Percentiles rank a stretch among this genome's conserved stretches.
These are phyloP conservation scores for Hyla sarda DNA, from an alignment of 2,113 vertebrate species.

Conservation along the genomic window DNA sequence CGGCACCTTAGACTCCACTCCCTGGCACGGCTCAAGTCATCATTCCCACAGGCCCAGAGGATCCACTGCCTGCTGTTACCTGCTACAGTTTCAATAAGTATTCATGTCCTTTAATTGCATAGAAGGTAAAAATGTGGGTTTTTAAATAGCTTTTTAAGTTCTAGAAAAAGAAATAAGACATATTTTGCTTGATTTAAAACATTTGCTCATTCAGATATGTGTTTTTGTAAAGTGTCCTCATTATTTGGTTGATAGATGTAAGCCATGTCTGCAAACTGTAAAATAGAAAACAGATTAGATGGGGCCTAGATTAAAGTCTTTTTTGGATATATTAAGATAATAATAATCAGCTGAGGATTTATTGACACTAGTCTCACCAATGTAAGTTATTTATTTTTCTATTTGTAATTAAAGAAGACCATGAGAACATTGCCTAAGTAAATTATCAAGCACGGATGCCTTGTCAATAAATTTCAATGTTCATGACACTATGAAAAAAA, in stretches of 20 bases:
- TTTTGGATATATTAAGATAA: slow-evolving; percentile 4
- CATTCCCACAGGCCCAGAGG: too few species aligned
- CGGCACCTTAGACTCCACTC: too few species aligned
- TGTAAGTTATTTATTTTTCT: slow-evolving; percentile 30
- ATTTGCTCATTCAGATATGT: not conserved
- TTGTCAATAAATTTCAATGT: not conserved
- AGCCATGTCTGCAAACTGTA: not conserved
- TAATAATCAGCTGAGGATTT: slow-evolving; percentile 16
- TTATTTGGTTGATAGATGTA: not conserved
- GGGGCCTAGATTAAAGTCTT: not conserved
- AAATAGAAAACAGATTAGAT: not conserved
- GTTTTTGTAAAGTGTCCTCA: not conserved
- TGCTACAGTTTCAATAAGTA: too few species aligned
- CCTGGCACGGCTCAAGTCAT: too few species aligned
- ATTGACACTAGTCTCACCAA: not conserved
- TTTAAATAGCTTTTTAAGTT: not conserved
- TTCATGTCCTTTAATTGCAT: too few species aligned
- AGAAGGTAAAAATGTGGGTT: too few species aligned
- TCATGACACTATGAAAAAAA: not conserved
- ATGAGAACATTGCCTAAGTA: not conserved
- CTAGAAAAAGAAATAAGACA: not conserved
- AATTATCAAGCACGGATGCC: not conserved
- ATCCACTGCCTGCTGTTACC: too few species aligned
- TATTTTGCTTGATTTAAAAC: not conserved
- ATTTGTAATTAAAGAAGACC: slow-evolving; percentile 5